Conservation (phyloP, 2,888 invertebrate species). For the Eulithis prunata region DNA sequence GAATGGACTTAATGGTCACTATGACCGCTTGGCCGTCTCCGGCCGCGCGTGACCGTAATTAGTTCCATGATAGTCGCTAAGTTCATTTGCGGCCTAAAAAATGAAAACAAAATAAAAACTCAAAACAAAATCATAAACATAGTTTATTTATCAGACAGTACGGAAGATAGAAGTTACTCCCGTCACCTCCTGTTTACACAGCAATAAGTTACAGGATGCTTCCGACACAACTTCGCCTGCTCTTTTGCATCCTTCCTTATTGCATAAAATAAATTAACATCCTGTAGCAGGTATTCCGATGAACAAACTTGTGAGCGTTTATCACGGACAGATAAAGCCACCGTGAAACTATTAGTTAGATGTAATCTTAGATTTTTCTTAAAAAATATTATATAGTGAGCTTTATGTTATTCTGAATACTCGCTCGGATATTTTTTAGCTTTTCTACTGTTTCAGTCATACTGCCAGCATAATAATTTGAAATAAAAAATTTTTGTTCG, state of each 20-base stretch:
- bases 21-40: too few species aligned
- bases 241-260: conserved; percentile 51
- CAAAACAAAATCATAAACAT: not conserved
- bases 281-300: conserved; percentile 57
- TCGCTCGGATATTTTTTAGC: too few species aligned
- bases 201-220: conserved; percentile 41
- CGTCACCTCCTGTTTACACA: conserved; percentile 36
- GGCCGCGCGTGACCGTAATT: too few species aligned
- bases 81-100: conserved; percentile 5
- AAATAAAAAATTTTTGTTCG: too few species aligned
- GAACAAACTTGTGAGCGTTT: conserved; percentile 57
- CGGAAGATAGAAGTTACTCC: conserved; percentile 22
- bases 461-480: too few species aligned
- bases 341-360: conserved; percentile 35
- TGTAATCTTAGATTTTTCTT: too few species aligned
- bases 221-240: conserved; percentile 39
- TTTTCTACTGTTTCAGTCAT: too few species aligned
- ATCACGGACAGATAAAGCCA: conserved; percentile 45
- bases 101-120: not conserved
- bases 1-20: too few species aligned
- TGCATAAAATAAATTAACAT: conserved; percentile 60
- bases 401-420: too few species aligned
- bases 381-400: too few species aligned
- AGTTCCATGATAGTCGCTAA: too few species aligned
- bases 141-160: conserved; percentile 15